Evolutionary conservation across 2,113 vertebrate genomes (phyloP).

Genomic region (Neolamprologus modestus): DNA sequence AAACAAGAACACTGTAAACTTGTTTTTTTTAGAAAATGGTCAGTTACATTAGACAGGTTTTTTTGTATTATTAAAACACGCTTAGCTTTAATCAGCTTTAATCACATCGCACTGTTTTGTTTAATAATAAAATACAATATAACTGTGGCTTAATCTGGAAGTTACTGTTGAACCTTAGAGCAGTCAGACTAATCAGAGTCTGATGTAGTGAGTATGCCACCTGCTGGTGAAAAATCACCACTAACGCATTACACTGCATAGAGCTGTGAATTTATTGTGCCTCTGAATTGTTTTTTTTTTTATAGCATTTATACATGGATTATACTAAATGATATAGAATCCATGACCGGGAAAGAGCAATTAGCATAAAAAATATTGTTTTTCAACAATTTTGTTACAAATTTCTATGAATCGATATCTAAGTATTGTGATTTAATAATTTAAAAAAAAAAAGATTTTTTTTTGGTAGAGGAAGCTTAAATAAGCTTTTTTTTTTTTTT

Average conservation of each 20-base stretch:
- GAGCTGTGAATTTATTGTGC: background rate
- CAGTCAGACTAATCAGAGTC: background rate
- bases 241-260: background rate
- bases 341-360: background rate
- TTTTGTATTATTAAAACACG: background rate
- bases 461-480: background rate
- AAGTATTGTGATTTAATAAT: background rate
- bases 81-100: background rate
- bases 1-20: background rate
- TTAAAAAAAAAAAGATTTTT: background rate
- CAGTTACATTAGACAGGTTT: background rate
- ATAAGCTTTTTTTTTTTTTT: background rate
- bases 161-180: background rate
- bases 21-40: background rate
- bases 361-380: background rate
- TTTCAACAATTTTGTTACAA: background rate
- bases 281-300: background rate
- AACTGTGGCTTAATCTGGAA: background rate
- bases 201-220: slow-evolving; percentile 68
- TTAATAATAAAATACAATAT: background rate
- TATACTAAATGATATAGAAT: background rate
- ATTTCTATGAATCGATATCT: fast-evolving
- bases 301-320: background rate
- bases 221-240: slow-evolving; percentile 58
- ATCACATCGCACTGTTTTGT: background rate